Evolutionary conservation across 2,797 vertebrate species (phyloP), one percentile per base, ranked within the genome.

Genomic region (Clarias pachynema): DNA sequence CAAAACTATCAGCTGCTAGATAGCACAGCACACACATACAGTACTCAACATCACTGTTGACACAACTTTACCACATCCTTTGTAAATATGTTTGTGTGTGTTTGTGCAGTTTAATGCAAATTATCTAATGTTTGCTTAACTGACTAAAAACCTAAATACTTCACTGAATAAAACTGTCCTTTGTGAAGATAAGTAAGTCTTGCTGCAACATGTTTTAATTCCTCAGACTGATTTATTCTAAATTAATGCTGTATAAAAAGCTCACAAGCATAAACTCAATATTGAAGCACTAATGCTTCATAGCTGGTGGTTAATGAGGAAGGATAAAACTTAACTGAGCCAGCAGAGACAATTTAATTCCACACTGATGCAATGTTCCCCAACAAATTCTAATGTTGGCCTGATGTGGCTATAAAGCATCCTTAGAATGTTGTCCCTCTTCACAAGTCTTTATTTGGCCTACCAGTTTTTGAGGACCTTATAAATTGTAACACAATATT

Each of bases 61-160:
- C 84, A 83, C 86, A 83, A 74, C 40, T 37, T 22, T 85, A 70
- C 85, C 86, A 83, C 86, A 84, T 79, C 26, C 31, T 16, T 22
- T 60, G 57, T 85, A 85, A 83, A 75, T 86, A 79, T 57, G 77
- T 75, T 37, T 83, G 57, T 44, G 15, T 44, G 57, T 87, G 82
- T 79, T 49, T 82, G 56, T 37, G 16, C 37, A 40, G 83, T 73
- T 44, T 57, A 69, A 44, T 85, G 40, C 26, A 15, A 70, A 49
- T 63, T 22, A 29, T 65, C 66, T 37, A 49, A 40, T 59, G 59
- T 62, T 22, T 86, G 86, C 60, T 40, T 44, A 34, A 49, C 18
- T 75, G 81, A 74, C 24, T 62, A 60, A 53, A 26, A 70, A 83
- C 65, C 26, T 68, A 82, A 86, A 72, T 49, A 66, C 49, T 85